phyloP scores from a whole-genome alignment of 1,140 invertebrate species.

The Lamellibrachia luymesi region DNA sequence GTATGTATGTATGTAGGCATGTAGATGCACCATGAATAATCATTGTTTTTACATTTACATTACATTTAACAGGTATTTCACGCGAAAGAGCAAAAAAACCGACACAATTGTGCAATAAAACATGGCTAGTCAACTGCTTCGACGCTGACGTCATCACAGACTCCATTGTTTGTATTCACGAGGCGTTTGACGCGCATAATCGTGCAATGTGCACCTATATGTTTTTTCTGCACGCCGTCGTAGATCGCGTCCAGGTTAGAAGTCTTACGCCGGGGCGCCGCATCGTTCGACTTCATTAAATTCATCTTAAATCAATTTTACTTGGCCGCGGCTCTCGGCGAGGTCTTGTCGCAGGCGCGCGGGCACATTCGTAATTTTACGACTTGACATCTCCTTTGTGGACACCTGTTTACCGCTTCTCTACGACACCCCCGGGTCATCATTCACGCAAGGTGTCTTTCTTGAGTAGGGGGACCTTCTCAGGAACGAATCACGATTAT shows the following conservation, averaged over 20 bases:
- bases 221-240: not conserved
- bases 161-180: not conserved
- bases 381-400: not conserved
- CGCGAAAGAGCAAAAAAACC: not conserved
- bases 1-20: no score
- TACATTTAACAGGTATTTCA: not conserved
- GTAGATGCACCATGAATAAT: not conserved
- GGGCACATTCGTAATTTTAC: not conserved
- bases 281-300: not conserved
- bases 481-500: not conserved
- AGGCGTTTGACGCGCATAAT: not conserved
- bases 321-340: not conserved
- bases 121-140: not conserved
- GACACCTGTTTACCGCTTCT: not conserved
- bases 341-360: not conserved
- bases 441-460: not conserved
- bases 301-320: conserved; percentile 2
- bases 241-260: not conserved
- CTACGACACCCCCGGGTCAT: not conserved
- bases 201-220: not conserved
- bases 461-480: not conserved
- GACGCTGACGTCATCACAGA: not conserved
- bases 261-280: not conserved
- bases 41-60: not conserved
- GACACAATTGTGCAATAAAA: not conserved